Evolutionary conservation across 2,888 invertebrate species (phyloP).

Genomic region (Melanotus villosus): DNA sequence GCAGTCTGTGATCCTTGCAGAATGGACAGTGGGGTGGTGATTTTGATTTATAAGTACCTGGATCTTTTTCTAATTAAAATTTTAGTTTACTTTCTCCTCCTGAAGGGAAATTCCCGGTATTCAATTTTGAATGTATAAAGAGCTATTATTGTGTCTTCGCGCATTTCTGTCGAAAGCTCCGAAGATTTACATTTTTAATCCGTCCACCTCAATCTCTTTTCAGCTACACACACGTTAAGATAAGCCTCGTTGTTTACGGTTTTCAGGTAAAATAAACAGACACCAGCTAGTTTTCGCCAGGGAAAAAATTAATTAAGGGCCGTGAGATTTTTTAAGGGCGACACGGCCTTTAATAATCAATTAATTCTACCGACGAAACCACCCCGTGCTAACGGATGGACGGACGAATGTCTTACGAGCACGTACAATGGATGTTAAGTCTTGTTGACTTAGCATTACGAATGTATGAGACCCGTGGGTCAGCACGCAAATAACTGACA

Average conservation of each 20-base stretch:
- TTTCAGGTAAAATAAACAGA: slow-evolving; percentile 36
- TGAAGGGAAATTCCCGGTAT: slow-evolving; percentile 32
- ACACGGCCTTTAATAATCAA: slow-evolving; percentile 41
- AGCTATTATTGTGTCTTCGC: slow-evolving; percentile 40
- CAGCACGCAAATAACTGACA: slow-evolving; percentile 67
- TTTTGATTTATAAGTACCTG: slow-evolving; percentile 65
- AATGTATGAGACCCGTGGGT: slow-evolving; percentile 65
- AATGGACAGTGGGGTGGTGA: slow-evolving; percentile 60
- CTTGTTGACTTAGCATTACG: slow-evolving; percentile 67
- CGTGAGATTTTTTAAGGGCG: slow-evolving; percentile 26
- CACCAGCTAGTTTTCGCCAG: not conserved
- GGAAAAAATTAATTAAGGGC: slow-evolving; percentile 38
- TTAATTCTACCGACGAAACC: slow-evolving; percentile 26
- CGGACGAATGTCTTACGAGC: slow-evolving; percentile 32
- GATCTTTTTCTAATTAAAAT: slow-evolving; percentile 66
- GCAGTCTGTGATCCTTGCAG: slow-evolving; percentile 61
- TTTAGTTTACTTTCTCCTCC: slow-evolving; percentile 56
- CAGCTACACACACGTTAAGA: slow-evolving; percentile 25
- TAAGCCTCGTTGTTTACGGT: slow-evolving; percentile 32
- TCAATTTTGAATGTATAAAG: slow-evolving; percentile 32
- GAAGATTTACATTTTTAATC: slow-evolving; percentile 44
- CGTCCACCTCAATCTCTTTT: slow-evolving; percentile 26
- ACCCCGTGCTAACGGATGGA: not conserved
- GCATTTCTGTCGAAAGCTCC: slow-evolving; percentile 14
- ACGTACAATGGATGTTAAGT: slow-evolving; percentile 43